Conservation (phyloP, 2,888 invertebrate genomes). For the Agrotis clavis region DNA sequence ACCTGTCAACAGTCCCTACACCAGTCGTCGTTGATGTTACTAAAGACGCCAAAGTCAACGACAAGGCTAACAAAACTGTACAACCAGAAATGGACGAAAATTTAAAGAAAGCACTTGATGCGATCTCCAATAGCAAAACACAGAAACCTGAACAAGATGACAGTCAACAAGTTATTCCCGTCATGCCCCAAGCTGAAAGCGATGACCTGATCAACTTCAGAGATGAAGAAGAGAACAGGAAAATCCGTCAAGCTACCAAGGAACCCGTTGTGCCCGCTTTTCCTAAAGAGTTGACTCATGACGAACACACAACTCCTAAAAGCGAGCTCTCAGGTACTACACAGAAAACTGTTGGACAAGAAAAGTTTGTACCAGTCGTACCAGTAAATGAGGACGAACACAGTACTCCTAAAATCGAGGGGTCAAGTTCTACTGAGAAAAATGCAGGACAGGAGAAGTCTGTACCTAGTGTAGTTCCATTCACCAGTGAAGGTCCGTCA, state of each 20-base stretch:
- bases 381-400: constrained; percentile 6
- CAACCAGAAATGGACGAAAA: constrained; percentile 20
- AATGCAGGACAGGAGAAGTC: not conserved
- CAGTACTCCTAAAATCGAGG: constrained; percentile 2
- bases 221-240: constrained; percentile 28
- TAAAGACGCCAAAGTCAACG: constrained; percentile 35
- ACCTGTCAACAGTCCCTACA: constrained; percentile 23
- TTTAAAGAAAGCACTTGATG: constrained; percentile 1
- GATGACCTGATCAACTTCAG: constrained; percentile 33
- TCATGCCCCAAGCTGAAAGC: constrained; percentile 18
- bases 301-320: constrained; percentile 17
- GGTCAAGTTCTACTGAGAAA: constrained; percentile 31
- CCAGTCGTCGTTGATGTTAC: constrained; percentile 10
- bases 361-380: not conserved
- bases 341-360: not conserved
- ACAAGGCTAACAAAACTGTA: constrained; percentile 14
- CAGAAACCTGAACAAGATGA: constrained; percentile 11
- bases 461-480: not conserved
- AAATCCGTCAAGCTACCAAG: constrained; percentile 10
- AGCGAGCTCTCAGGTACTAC: constrained; percentile 27
- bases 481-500: constrained; percentile 4
- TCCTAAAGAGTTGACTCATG: constrained; percentile 15
- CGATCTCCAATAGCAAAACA: constrained; percentile 13
- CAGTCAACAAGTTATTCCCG: constrained; percentile 8
- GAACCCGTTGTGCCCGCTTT: constrained; percentile 14